Conservation (phyloP, 2,888 invertebrate species). For the Xanthia togata region DNA sequence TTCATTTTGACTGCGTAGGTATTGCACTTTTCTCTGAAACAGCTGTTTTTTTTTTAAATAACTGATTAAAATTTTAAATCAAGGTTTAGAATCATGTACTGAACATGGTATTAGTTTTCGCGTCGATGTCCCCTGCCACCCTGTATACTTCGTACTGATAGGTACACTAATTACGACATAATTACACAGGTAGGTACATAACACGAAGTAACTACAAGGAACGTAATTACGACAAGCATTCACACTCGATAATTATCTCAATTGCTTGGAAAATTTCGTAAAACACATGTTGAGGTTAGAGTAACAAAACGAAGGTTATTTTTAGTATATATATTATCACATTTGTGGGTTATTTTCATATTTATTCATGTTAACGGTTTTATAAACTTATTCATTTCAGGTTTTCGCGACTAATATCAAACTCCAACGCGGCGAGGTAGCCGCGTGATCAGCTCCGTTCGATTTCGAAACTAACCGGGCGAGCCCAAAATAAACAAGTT, state of each 20-base stretch:
- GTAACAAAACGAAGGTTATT: conserved; percentile 9
- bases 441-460: background rate
- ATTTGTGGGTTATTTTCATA: background rate
- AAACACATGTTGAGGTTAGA: conserved; percentile 26
- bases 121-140: too few species aligned
- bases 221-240: conserved; percentile 32
- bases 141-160: conserved; percentile 25
- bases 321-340: conserved; percentile 5
- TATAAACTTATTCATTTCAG: background rate
- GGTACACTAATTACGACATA: conserved; percentile 34
- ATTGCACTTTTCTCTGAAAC: too few species aligned
- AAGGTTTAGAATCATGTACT: too few species aligned
- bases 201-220: conserved; percentile 32
- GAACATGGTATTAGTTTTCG: too few species aligned
- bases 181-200: conserved; percentile 29
- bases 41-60: too few species aligned
- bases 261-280: conserved; percentile 14
- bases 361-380: background rate
- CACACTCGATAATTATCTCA: conserved; percentile 31
- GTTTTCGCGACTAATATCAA: background rate
- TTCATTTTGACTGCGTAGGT: too few species aligned
- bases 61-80: too few species aligned
- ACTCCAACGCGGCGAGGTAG: background rate
- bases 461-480: background rate
- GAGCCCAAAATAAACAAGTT: background rate